These are phyloP conservation scores for Ips nitidus DNA, from an alignment of 1,140 invertebrate species.

Conservation along the genomic window DNA sequence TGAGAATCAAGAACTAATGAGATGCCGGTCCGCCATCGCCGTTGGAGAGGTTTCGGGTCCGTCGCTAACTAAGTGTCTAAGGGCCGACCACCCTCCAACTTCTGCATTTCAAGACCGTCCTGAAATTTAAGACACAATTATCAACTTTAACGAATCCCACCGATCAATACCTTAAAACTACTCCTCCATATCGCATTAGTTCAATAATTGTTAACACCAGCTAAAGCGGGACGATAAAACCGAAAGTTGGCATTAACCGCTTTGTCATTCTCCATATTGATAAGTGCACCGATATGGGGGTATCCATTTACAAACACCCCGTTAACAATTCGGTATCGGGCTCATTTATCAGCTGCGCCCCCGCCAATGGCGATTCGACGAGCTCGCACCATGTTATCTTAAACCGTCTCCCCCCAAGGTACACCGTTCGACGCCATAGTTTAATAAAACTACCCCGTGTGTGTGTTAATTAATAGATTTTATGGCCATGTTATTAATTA, in stretches of 20 bases:
- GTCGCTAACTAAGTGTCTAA: conserved; percentile 29
- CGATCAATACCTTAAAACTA: neutral
- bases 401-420: conserved; percentile 23
- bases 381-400: conserved; percentile 35
- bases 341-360: conserved; percentile 36
- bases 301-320: conserved; percentile 36
- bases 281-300: conserved; percentile 32
- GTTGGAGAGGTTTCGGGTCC: conserved; percentile 26
- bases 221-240: conserved; percentile 19
- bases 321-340: conserved; percentile 37
- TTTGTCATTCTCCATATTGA: conserved; percentile 40
- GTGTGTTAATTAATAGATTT: conserved; percentile 28
- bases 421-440: conserved; percentile 22
- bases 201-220: conserved; percentile 5
- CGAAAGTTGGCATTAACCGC: conserved; percentile 30
- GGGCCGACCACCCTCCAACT: conserved; percentile 22
- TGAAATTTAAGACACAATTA: conserved; percentile 28
- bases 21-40: conserved; percentile 25
- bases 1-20: conserved; percentile 30
- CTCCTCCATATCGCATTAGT: neutral
- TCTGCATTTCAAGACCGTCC: conserved; percentile 10
- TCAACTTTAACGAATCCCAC: conserved; percentile 8
- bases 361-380: conserved; percentile 38
- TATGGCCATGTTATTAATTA: conserved; percentile 19
- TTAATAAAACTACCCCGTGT: conserved; percentile 17